Base-by-base conservation (phyloP, 2,888 invertebrate genomes). In the Mythimna lalbum region DNA sequence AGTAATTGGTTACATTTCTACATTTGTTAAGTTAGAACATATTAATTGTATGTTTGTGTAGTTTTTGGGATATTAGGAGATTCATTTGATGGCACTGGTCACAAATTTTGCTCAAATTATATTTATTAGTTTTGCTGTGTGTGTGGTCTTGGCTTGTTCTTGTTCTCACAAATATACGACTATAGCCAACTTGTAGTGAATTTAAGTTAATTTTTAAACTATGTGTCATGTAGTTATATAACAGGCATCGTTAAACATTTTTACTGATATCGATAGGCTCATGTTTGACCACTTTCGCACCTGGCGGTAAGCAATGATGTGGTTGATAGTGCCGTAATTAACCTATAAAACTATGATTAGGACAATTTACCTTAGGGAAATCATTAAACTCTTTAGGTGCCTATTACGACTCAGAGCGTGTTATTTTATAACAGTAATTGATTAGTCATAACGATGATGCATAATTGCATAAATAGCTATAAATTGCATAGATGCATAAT, bases 31-130 rank as follows among this genome's bases (percentile, higher is more conserved):
- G 55, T 66, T 47, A n/a, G 19, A 63, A 65, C 63, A 31, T 63
- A 68, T 77, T 72, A 81, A 79, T 81, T 79, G 36, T 52, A 66
- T 36, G 65, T 65, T 81, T 64, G 55, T 68, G 52, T 68, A 23
- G 39, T 53, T 68, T 63, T 47, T n/a, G 27, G 47, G 63, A 59
- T 65, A 81, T 79, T 77, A 68, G 56, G 55, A 68, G n/a, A 36
- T 60, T 60, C 19, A 65, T 55, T 56, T 47, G 19, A 23, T 50
- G 33, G 43, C 31, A 33, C 21, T 55, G 43, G 0, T 23, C 17
- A 59, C 19, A 59, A 33, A 27, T 62, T 70, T 70, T 43, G 2
- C 7, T 62, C 50, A 31, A 50, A 21, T 67, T 14, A 63, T 47
- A 39, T 75, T 80, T 69, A 75, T 75, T 69, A 17, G n/a, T 65